Conservation (phyloP, 2,113 vertebrate genomes). For the Cranoglanis bouderius region DNA sequence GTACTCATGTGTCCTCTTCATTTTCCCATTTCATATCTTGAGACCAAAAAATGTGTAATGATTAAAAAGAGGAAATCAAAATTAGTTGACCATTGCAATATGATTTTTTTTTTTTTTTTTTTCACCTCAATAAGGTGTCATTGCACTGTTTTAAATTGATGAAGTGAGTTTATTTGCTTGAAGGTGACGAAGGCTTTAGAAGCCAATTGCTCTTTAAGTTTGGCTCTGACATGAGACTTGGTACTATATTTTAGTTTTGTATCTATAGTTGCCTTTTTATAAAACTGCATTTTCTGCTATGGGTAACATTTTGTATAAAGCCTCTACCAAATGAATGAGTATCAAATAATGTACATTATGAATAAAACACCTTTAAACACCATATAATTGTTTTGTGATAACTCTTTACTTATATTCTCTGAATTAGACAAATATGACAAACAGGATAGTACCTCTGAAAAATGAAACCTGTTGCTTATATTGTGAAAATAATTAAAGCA, state of each 20-base stretch:
- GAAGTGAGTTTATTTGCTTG: slow-evolving; percentile 40
- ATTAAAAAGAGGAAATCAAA: slow-evolving; percentile 28
- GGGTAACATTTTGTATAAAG: slow-evolving; percentile 58
- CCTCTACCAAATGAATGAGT: slow-evolving; percentile 49
- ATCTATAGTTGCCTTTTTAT: slow-evolving; percentile 51
- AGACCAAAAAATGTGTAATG: slow-evolving; percentile 53
- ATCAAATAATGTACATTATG: slow-evolving; percentile 52
- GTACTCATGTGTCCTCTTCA: slow-evolving; percentile 10
- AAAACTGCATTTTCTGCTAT: slow-evolving; percentile 58
- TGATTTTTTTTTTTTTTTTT: slow-evolving; percentile 9
- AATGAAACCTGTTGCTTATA: neutral
- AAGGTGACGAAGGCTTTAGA: slow-evolving; percentile 48
- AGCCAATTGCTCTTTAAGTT: slow-evolving; percentile 37
- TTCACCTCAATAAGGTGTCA: slow-evolving; percentile 45
- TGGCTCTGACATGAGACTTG: slow-evolving; percentile 43
- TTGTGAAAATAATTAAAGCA: neutral
- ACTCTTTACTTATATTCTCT: neutral
- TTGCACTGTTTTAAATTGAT: slow-evolving; percentile 55
- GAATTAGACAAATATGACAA: neutral
- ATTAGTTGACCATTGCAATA: slow-evolving; percentile 20
- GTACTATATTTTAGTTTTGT: slow-evolving; percentile 55
- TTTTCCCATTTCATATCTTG: slow-evolving; percentile 37
- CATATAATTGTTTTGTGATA: neutral
- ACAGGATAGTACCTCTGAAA: neutral
- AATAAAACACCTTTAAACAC: slow-evolving; percentile 48